phyloP scores from a whole-genome alignment of 2,888 invertebrate genomes.

The Lasioglossum figueresi region DNA sequence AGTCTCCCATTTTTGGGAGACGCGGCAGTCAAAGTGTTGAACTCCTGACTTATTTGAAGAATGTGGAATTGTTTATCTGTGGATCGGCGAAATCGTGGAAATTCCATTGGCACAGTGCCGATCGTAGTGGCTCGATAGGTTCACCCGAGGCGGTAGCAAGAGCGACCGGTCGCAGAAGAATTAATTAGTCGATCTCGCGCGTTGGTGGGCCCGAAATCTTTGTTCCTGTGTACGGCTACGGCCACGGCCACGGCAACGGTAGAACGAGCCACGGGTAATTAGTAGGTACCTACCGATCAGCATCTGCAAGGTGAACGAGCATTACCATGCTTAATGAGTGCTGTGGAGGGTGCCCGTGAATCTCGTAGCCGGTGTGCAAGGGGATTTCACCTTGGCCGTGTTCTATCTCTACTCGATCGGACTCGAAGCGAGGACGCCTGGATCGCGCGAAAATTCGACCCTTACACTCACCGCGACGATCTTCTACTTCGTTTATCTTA shows the following conservation, averaged over 20 bases:
- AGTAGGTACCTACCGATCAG: constrained; percentile 79
- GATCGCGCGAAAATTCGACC: constrained; percentile 61
- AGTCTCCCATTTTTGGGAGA: background rate
- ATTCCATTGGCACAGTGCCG: constrained; percentile 4
- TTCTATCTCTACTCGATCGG: constrained; percentile 65
- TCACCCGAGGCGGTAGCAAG: constrained; percentile 28
- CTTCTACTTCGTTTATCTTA: background rate
- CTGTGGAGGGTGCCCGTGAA: constrained; percentile 41
- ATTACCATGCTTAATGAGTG: constrained; percentile 78
- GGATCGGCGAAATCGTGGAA: constrained; percentile 16
- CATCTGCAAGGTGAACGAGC: constrained; percentile 77
- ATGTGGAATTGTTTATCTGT: background rate
- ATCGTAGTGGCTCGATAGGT: constrained; percentile 31
- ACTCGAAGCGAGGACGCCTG: constrained; percentile 16
- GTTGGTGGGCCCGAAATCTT: constrained; percentile 73
- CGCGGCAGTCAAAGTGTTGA: background rate
- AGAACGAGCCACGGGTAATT: constrained; percentile 78
- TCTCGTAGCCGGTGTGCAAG: constrained; percentile 49
- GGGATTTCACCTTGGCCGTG: constrained; percentile 60
- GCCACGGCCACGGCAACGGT: constrained; percentile 50
- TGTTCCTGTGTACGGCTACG: constrained; percentile 48
- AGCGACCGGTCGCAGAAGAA: constrained; percentile 69
- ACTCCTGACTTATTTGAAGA: background rate
- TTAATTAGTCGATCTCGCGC: constrained; percentile 80
- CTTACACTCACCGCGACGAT: constrained; percentile 28